Percentiles rank a stretch among this genome's conserved stretches.
Conservation (phyloP, 2,113 vertebrate species). For the Pithys albifrons region DNA sequence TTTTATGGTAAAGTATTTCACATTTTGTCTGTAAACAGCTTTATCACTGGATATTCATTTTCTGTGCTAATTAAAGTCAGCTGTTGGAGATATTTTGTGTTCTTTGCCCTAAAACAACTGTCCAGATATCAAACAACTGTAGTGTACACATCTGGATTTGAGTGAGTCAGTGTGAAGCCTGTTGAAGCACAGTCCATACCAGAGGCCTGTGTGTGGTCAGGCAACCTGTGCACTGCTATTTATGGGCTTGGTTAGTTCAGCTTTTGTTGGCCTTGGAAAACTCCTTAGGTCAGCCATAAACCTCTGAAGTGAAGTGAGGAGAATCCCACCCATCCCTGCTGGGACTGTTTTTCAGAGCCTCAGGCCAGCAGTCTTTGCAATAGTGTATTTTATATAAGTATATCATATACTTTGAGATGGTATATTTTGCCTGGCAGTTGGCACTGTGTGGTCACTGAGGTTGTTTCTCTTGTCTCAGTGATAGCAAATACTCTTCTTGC, state of each 20-base stretch:
- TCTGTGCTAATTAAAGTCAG: neutral
- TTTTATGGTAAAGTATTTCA: neutral
- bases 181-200: neutral
- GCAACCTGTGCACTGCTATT: fast-evolving
- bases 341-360: neutral
- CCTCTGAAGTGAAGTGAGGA: neutral
- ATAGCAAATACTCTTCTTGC: neutral
- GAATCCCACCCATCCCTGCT: neutral
- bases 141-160: neutral
- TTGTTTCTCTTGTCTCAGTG: neutral
- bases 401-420: neutral
- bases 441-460: fast-evolving
- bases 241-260: fast-evolving
- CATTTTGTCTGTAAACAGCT: neutral
- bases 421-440: neutral
- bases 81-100: neutral
- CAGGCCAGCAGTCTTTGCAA: neutral
- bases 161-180: neutral
- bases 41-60: neutral
- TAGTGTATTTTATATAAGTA: too few species aligned
- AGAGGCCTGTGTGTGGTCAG: neutral
- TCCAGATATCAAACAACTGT: neutral
- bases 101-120: neutral
- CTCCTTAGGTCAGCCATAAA: neutral
- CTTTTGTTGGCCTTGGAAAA: neutral